A percentile compares a stretch with the other conserved stretches of the same genome.
These are phyloP conservation scores for Euphonia xanthogaster DNA, from an alignment of 2,797 vertebrate species.

Conservation along the genomic window DNA sequence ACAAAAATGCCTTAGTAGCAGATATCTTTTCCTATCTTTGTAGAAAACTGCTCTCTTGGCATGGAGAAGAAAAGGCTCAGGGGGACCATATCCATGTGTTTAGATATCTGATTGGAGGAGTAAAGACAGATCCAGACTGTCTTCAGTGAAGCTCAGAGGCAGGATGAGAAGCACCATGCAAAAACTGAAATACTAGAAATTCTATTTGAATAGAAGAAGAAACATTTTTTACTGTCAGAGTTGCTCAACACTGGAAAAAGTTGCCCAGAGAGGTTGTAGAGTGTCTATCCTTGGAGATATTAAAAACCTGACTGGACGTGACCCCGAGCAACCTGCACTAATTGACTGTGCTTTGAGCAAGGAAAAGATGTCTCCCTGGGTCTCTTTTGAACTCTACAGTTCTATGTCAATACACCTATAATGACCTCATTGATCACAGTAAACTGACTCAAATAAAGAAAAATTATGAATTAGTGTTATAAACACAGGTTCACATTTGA, in stretches of 20 bases:
- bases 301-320: not conserved
- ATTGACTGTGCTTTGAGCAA: not conserved
- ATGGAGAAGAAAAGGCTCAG: not conserved
- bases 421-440: not conserved
- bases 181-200: not conserved
- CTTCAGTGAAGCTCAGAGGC: not conserved
- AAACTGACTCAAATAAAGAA: conserved; percentile 25
- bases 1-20: not conserved
- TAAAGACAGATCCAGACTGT: not conserved
- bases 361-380: not conserved
- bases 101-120: not conserved
- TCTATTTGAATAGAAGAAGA: not conserved
- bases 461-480: not conserved
- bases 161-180: not conserved
- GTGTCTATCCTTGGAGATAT: not conserved
- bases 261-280: not conserved
- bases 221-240: not conserved
- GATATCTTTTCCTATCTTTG: not conserved
- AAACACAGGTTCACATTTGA: not conserved
- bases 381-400: not conserved
- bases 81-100: not conserved
- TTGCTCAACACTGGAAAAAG: not conserved
- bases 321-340: not conserved
- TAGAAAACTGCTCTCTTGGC: not conserved
- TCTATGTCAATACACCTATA: not conserved